Evolutionary conservation across 2,113 vertebrate genomes (phyloP).

Genomic region (Amazona guildingii): DNA sequence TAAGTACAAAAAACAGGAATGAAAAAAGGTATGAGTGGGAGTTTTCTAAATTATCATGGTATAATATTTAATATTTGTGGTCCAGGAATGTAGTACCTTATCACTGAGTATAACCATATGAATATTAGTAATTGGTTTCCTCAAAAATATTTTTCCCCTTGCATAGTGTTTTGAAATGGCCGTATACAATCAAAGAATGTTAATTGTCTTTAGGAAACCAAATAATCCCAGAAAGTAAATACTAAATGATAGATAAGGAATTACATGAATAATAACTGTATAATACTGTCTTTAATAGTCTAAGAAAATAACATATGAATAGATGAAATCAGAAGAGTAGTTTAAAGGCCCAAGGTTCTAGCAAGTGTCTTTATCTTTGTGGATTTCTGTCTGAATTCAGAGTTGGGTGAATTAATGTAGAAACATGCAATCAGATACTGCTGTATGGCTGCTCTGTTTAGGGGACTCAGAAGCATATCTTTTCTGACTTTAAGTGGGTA

Average conservation of each 20-base stretch:
- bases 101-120: neutral
- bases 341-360: neutral
- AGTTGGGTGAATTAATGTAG: neutral
- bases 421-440: neutral
- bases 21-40: neutral
- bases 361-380: neutral
- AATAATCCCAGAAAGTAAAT: neutral
- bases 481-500: neutral
- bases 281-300: neutral
- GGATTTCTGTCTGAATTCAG: neutral
- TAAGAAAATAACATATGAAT: neutral
- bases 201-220: neutral
- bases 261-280: neutral
- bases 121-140: neutral
- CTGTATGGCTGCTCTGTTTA: neutral
- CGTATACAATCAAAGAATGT: neutral
- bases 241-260: neutral
- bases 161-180: neutral
- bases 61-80: neutral
- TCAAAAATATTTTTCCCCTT: neutral
- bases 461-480: neutral
- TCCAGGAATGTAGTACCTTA: neutral
- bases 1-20: neutral
- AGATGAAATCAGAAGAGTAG: neutral
- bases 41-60: neutral